Percentiles rank a stretch among this genome's conserved stretches.
These are phyloP conservation scores for Mus spretus DNA, from an alignment of 2,797 vertebrate genomes.

Conservation along the genomic window DNA sequence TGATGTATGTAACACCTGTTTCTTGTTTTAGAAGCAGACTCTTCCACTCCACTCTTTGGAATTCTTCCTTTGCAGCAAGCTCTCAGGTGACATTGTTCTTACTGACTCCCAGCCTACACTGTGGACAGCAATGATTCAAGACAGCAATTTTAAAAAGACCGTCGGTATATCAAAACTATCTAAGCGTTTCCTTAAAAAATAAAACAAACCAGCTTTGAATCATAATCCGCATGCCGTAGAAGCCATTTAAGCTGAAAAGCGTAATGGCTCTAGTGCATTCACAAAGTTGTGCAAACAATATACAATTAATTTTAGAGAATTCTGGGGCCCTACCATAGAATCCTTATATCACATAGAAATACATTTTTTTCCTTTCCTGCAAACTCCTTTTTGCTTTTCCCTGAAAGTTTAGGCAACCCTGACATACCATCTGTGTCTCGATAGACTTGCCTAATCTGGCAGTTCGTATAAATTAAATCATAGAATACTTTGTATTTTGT, in stretches of 20 bases:
- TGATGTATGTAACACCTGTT: background rate
- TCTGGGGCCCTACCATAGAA: background rate
- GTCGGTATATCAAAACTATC: background rate
- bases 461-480: background rate
- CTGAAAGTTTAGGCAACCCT: background rate
- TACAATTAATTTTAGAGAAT: conserved; percentile 8
- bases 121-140: background rate
- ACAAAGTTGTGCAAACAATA: background rate
- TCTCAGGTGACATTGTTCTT: background rate
- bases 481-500: background rate
- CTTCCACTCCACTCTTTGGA: background rate
- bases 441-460: background rate
- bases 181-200: background rate
- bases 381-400: background rate
- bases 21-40: conserved; percentile 17
- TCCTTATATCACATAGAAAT: background rate
- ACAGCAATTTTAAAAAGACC: background rate
- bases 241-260: background rate
- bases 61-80: background rate
- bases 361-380: background rate
- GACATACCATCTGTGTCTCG: background rate
- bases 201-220: background rate
- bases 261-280: conserved; percentile 3
- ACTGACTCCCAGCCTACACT: background rate
- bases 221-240: background rate